Evolutionary conservation across 2,113 vertebrate species (phyloP).

Genomic region (Haliaeetus leucogaster): DNA sequence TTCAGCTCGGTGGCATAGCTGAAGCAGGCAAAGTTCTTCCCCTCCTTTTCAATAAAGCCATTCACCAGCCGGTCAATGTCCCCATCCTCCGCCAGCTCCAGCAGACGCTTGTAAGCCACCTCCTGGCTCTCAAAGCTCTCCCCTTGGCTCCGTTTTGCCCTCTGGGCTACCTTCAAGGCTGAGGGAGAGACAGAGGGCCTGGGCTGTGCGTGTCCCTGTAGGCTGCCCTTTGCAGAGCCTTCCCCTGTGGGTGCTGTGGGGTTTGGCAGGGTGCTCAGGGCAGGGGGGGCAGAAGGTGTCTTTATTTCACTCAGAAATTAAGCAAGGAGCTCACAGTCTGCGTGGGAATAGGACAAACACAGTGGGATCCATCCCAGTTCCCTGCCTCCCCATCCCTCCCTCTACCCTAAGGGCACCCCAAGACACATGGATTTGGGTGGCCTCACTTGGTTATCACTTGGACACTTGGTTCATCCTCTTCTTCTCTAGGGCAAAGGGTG

Average conservation of each 20-base stretch:
- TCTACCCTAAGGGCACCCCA: neutral
- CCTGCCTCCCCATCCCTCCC: neutral
- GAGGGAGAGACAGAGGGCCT: neutral
- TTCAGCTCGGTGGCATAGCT: constrained; percentile 56
- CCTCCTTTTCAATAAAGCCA: constrained; percentile 41
- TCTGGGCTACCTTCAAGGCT: constrained; percentile 36
- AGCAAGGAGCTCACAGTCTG: neutral
- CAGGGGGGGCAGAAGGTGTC: neutral
- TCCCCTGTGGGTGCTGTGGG: neutral
- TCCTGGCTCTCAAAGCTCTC: constrained; percentile 61
- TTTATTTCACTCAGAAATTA: neutral
- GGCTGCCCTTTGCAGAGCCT: neutral
- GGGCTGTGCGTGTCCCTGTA: rapidly evolving
- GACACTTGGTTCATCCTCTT: neutral
- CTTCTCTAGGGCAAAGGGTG: neutral
- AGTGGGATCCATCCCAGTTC: neutral
- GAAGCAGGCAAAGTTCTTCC: constrained; percentile 66
- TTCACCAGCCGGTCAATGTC: constrained; percentile 21
- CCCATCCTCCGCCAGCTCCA: constrained; percentile 9
- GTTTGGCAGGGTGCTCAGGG: neutral
- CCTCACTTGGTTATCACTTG: neutral
- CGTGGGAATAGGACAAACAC: neutral
- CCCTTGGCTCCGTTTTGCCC: neutral
- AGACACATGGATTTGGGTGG: neutral
- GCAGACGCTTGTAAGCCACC: constrained; percentile 53